Base-by-base conservation (phyloP, 1,140 invertebrate genomes). In the Colletes gigas region DNA sequence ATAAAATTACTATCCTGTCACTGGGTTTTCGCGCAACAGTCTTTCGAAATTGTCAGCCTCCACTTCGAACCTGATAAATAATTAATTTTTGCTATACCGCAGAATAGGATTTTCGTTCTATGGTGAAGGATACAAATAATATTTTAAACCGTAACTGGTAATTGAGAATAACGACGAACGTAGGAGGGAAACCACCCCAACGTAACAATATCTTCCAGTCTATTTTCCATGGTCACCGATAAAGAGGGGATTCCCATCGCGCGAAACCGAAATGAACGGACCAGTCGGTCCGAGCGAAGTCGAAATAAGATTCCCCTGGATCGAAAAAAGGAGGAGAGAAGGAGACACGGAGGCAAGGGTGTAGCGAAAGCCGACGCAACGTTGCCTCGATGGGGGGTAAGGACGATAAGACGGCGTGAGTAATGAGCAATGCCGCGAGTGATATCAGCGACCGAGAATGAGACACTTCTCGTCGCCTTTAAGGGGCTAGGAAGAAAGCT, bases 381-480 rank as follows among this genome's bases (percentile, higher is more conserved):
- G 78, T 55, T 82, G 66, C 72, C 82, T 79, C 84, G 79, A 84
- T 79, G 84, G 84, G 72, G 83, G 82, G 81, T 87, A 83, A 83
- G 88, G 73, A 89, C 88, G 91, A 92, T 92, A 92, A 92, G 91
- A 89, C 89, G 88, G 84, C 60, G 89, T 92, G 91, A 92, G 91
- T 93, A 93, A 93, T 93, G 92, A 93, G 92, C 90, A 92, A 92
- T 92, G 91, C 90, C 89, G 90, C 91, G 90, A 92, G 88, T 92
- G 92, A 93, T 93, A 93, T 92, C 92, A 86, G 91, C 89, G 86
- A 88, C 83, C 88, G 82, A 89, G 89, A 91, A 90, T 87, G 90
- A 91, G 89, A 91, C 88, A 90, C 88, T 90, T 87, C 82, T 91
- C 87, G 85, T 63, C 68, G 75, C 59, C 50, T 85, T 83, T 87